phyloP scores from a whole-genome alignment of 2,797 vertebrate species.

The Petrocephalus schoutedeni region DNA sequence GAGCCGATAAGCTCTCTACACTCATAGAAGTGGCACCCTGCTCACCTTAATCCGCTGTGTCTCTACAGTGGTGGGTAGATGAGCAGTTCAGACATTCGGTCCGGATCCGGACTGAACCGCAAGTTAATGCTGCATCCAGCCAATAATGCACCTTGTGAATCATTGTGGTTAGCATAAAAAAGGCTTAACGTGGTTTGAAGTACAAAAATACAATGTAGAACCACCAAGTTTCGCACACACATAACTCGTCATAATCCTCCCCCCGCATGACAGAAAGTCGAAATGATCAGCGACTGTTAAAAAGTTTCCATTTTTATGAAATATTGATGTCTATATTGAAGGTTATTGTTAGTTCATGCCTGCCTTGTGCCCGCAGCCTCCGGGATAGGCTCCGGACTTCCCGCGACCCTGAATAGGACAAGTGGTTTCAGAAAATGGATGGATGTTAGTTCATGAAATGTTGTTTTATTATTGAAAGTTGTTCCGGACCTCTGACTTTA shows the following conservation, averaged over 20 bases:
- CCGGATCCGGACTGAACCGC: not conserved
- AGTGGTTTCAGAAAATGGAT: no score
- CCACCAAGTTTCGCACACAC: not conserved
- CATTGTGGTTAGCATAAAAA: not conserved
- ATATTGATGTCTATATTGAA: not conserved
- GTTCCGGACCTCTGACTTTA: not conserved
- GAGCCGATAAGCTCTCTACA: conserved; percentile 53
- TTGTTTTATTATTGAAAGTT: not conserved
- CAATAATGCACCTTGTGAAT: not conserved
- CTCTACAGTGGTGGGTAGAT: not conserved
- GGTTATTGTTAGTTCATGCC: not conserved
- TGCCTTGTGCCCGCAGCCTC: no score
- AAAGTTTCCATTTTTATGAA: not conserved
- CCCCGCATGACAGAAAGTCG: not conserved
- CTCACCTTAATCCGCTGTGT: conserved; percentile 25
- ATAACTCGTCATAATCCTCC: not conserved
- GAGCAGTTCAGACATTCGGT: not conserved
- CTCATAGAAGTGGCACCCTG: conserved; percentile 41
- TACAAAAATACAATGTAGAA: not conserved
- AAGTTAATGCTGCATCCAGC: not conserved
- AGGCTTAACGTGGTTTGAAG: not conserved
- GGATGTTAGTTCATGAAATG: not conserved
- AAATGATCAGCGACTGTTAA: not conserved
- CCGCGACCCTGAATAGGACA: no score
- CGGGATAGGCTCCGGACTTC: no score